Percentiles rank a stretch among this genome's conserved stretches.
phyloP scores from a whole-genome alignment of 1,140 invertebrate species.

The Drosophila persimilis region DNA sequence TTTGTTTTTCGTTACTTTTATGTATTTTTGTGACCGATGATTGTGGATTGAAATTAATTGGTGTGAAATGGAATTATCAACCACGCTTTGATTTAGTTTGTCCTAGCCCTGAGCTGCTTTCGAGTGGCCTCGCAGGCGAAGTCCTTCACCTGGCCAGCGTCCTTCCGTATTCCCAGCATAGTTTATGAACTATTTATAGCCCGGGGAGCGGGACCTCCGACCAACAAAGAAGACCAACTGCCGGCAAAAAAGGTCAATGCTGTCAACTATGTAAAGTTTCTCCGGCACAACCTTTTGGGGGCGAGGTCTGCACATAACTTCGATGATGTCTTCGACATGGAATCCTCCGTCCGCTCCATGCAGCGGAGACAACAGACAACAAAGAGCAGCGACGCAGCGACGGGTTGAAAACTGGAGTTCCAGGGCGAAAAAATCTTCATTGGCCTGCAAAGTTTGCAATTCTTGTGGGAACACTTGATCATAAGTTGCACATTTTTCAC shows the following conservation, averaged over 20 bases:
- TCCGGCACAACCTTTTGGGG: constrained; percentile 33
- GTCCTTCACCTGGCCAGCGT: background rate
- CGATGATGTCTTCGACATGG: constrained; percentile 75
- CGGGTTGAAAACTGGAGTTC: background rate
- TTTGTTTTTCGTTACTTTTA: constrained; percentile 55
- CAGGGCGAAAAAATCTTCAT: constrained; percentile 8
- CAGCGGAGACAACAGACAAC: constrained; percentile 54
- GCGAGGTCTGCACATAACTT: constrained; percentile 59
- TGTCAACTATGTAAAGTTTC: constrained; percentile 77
- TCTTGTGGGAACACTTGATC: constrained; percentile 81
- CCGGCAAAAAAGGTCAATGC: constrained; percentile 44
- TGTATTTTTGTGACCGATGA: constrained; percentile 1
- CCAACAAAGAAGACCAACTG: background rate
- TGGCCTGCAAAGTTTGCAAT: constrained; percentile 71
- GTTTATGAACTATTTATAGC: constrained; percentile 79
- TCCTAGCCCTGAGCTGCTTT: background rate
- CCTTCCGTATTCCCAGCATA: constrained; percentile 29
- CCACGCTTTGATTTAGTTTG: constrained; percentile 1
- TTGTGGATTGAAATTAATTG: constrained; percentile 59
- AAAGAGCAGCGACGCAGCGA: constrained; percentile 37
- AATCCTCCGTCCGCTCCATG: constrained; percentile 10
- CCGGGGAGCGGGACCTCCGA: background rate
- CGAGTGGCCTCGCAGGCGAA: background rate
- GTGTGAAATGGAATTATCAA: constrained; percentile 70
- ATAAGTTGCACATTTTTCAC: constrained; percentile 77